Evolutionary conservation across 2,888 invertebrate genomes (phyloP).

Genomic region (Caprella mutica): DNA sequence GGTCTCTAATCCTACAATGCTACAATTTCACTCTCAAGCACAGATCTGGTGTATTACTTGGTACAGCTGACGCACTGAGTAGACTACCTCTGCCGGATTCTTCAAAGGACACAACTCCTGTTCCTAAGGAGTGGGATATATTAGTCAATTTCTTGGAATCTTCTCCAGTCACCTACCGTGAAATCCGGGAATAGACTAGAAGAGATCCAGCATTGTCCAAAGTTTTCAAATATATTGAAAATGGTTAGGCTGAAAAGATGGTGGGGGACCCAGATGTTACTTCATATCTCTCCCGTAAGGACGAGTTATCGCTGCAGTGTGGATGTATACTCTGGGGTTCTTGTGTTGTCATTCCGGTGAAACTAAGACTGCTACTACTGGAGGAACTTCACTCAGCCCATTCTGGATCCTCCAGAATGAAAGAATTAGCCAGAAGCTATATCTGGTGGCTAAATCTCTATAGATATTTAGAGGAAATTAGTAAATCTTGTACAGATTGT

Average conservation of each 20-base stretch:
- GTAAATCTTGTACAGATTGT: not conserved
- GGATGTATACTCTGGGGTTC: not conserved
- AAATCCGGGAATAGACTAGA: not conserved
- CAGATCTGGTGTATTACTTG: not conserved
- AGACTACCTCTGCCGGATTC: not conserved
- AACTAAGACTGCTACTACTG: not conserved
- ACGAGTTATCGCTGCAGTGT: not conserved
- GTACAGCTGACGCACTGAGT: not conserved
- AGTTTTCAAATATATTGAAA: not conserved
- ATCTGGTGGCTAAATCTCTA: not conserved
- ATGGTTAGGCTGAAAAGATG: not conserved
- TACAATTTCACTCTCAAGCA: constrained; percentile 34
- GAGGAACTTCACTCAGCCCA: not conserved
- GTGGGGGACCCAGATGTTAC: not conserved
- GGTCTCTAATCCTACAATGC: constrained; percentile 37
- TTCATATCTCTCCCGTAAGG: not conserved
- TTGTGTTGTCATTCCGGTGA: not conserved
- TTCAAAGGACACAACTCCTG: not conserved
- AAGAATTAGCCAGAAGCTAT: too few relatives aligned
- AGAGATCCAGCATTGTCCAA: not conserved
- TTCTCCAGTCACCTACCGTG: not conserved
- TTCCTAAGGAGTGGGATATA: not conserved
- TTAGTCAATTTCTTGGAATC: not conserved
- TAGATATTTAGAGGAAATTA: not conserved
- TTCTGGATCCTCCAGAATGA: not conserved